These are phyloP conservation scores for Rattus norvegicus DNA, from an alignment of 2,113 vertebrate species.

Conservation along the genomic window GRCr8 NC_086026.1:125853001-125853500, in stretches of 20 bases:
- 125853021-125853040: background rate
- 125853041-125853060: too few species aligned
- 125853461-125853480: background rate
- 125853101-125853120: background rate
- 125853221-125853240: too few species aligned
- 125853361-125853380: background rate
- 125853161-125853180: background rate
- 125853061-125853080: background rate
- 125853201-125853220: background rate
- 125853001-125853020: background rate
- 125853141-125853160: background rate
- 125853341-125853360: background rate
- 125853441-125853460: background rate
- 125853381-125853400: background rate
- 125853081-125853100: background rate
- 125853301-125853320: background rate
- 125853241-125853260: background rate
- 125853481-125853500: background rate
- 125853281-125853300: background rate
- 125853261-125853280: background rate
- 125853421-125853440: too few species aligned
- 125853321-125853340: background rate
- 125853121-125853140: background rate
- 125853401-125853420: background rate
- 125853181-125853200: background rate